phyloP scores from a whole-genome alignment of 1,140 invertebrate species.

The Drosophila guanche region DNA sequence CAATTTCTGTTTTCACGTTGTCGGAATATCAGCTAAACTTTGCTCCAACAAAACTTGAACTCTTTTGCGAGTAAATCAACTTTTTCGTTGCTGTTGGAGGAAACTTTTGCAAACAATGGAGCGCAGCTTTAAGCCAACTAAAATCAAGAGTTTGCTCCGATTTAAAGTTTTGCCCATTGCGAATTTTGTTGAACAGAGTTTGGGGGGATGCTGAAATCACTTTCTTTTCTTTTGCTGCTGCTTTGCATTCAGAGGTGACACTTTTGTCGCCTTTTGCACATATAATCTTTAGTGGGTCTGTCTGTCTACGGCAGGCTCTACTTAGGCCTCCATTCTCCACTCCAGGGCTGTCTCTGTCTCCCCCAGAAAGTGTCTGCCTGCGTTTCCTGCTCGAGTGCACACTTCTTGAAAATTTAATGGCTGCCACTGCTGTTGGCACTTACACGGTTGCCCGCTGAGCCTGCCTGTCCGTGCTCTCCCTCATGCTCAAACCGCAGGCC shows the following conservation, averaged over 20 bases:
- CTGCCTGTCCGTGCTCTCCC: neutral
- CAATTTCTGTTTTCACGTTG: slow-evolving; percentile 16
- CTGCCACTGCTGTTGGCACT: slow-evolving; percentile 67
- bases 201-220: neutral
- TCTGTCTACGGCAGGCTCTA: slow-evolving; percentile 4
- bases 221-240: slow-evolving; percentile 1
- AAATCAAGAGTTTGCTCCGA: slow-evolving; percentile 4
- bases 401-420: slow-evolving; percentile 79
- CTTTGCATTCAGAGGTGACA: slow-evolving; percentile 30
- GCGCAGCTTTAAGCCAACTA: slow-evolving; percentile 13
- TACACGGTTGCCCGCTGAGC: slow-evolving; percentile 16
- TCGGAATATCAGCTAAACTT: neutral
- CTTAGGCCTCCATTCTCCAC: neutral
- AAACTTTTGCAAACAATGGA: slow-evolving; percentile 13
- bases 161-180: too few species aligned
- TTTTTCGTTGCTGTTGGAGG: slow-evolving; percentile 7
- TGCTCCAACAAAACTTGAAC: slow-evolving; percentile 8
- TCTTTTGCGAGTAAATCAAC: slow-evolving; percentile 6
- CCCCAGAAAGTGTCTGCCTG: slow-evolving; percentile 39
- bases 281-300: slow-evolving; percentile 47
- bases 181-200: too few species aligned
- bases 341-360: neutral
- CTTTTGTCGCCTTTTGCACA: slow-evolving; percentile 52
- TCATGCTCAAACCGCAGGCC: slow-evolving; percentile 22
- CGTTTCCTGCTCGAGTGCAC: slow-evolving; percentile 45